Conservation (phyloP, 2,888 invertebrate species). For the Trissolcus japonicus region DNA sequence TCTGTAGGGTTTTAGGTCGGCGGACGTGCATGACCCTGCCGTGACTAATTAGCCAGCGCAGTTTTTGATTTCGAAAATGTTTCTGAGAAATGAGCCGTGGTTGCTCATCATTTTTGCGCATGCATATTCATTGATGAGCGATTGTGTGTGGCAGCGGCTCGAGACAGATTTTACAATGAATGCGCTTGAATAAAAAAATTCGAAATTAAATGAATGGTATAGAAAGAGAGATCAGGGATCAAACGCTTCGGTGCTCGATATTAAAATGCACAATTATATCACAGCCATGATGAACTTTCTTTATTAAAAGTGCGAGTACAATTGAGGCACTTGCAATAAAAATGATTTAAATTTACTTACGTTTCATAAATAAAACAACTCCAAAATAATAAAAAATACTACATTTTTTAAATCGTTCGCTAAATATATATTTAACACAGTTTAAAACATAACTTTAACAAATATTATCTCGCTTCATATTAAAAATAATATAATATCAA, state of each 20-base stretch:
- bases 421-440: no score
- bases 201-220: constrained; percentile 12
- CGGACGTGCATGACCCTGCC: constrained; percentile 18
- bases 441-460: no score
- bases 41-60: constrained; percentile 30
- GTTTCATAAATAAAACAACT: no score
- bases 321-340: no score
- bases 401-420: no score
- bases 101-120: constrained; percentile 9
- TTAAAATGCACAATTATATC: neutral
- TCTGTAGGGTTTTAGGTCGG: neutral
- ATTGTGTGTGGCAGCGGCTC: constrained; percentile 13
- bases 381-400: no score
- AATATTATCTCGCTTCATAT: no score
- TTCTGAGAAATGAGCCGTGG: constrained; percentile 33
- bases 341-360: no score
- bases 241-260: constrained; percentile 9
- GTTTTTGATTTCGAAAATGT: constrained; percentile 44
- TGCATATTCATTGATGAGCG: constrained; percentile 41
- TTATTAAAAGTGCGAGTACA: no score
- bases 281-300: no score
- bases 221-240: constrained; percentile 22
- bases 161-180: constrained; percentile 30
- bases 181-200: constrained; percentile 31
- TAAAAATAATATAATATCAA: no score